Evolutionary conservation across 2,888 invertebrate species (phyloP).

Genomic region (Microctonus hyperodae): DNA sequence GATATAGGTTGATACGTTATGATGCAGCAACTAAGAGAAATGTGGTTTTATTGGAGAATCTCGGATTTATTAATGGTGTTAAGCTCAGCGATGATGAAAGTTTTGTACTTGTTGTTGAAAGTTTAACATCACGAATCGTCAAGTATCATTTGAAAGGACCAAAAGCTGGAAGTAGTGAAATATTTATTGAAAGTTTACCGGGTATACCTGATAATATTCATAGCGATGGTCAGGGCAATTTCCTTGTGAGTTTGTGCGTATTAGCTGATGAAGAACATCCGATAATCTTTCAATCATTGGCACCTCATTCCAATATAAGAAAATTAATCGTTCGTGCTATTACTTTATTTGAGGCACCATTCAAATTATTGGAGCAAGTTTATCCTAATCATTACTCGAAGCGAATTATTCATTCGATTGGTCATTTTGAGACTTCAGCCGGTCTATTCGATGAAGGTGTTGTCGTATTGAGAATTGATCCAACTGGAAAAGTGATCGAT

Average conservation of each 20-base stretch:
- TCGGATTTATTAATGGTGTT: slow-evolving; percentile 91
- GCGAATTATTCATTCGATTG: slow-evolving; percentile 66
- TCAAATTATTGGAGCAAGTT: slow-evolving; percentile 69
- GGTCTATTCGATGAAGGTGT: slow-evolving; percentile 48
- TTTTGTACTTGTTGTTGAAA: slow-evolving; percentile 82
- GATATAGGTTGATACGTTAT: slow-evolving; percentile 78
- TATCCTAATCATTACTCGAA: slow-evolving; percentile 74
- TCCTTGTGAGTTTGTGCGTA: slow-evolving; percentile 70
- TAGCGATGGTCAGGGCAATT: slow-evolving; percentile 70
- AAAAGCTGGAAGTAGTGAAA: slow-evolving; percentile 79
- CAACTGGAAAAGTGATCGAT: slow-evolving; percentile 76
- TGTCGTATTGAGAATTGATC: slow-evolving; percentile 68
- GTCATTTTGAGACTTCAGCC: slow-evolving; percentile 45
- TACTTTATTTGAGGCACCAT: slow-evolving; percentile 70
- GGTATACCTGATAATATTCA: slow-evolving; percentile 73
- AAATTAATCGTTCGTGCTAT: slow-evolving; percentile 71
- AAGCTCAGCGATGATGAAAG: slow-evolving; percentile 81
- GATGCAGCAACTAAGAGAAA: slow-evolving; percentile 79
- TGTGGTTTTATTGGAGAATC: slow-evolving; percentile 75
- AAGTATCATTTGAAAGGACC: slow-evolving; percentile 83
- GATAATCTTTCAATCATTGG: slow-evolving; percentile 65
- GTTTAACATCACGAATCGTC: slow-evolving; percentile 70
- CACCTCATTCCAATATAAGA: slow-evolving; percentile 71
- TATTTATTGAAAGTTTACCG: slow-evolving; percentile 83
- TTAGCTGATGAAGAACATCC: slow-evolving; percentile 70